Evolutionary conservation across 2,113 vertebrate genomes (phyloP).

Genomic region (Callipepla squamata): DNA sequence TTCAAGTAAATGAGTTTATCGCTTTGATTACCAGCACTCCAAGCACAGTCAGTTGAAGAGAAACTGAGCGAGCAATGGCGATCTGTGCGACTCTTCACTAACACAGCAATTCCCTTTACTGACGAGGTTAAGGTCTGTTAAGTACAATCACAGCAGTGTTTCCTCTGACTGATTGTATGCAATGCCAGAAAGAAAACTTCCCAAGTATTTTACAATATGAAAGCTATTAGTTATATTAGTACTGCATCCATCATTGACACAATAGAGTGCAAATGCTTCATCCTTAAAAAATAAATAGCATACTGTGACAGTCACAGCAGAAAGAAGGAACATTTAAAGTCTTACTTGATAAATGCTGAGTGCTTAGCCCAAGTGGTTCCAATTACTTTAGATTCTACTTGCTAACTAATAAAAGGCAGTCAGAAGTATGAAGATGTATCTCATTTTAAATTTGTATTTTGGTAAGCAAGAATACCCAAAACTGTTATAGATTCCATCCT

Average conservation of each 20-base stretch:
- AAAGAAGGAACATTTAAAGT: not conserved
- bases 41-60: not conserved
- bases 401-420: not conserved
- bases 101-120: conserved; percentile 84
- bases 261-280: not conserved
- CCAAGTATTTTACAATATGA: not conserved
- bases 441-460: not conserved
- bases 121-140: conserved; percentile 75
- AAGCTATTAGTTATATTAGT: not conserved
- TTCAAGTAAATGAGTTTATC: conserved; percentile 82
- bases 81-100: conserved; percentile 71
- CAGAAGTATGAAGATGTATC: not conserved
- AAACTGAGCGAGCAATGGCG: not conserved
- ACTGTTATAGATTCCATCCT: not conserved
- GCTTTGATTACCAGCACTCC: not conserved
- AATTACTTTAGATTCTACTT: not conserved
- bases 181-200: not conserved
- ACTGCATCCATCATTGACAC: not conserved
- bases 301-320: not conserved
- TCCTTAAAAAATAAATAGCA: not conserved
- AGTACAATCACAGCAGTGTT: conserved; percentile 1
- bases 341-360: not conserved
- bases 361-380: not conserved
- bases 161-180: not conserved
- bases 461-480: not conserved